Evolutionary conservation across 2,797 vertebrate species (phyloP), one percentile per base, ranked within the genome.

Genomic region (Lerista edwardsae): DNA sequence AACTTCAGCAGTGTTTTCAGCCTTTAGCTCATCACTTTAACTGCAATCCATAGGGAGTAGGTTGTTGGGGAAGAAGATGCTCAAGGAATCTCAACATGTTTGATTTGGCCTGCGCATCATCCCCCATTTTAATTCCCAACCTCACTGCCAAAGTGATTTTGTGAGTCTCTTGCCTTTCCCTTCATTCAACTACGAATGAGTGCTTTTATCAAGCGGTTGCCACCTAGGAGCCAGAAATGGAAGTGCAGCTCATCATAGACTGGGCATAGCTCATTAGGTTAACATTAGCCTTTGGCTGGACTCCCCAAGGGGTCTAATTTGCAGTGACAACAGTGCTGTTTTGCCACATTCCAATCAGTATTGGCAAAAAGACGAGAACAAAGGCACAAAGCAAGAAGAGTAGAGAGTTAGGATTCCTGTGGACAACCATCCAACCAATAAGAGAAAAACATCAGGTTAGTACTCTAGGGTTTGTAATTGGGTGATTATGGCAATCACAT

Each of bases 211-310:
- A 84, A 89, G n/a, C 1, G 69, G 55, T 82, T 90, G 80, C 75
- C 44, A 68, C 47, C 15, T 73, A 31, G 47, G 82, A 84, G 31
- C 62, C 9, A 47, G 51, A 83, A 88, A 47, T 17, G 41, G 75
- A 86, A 44, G 23, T 0, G 0, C 29, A 31, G 83, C 90, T 88
- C 86, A 71, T 81, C 84, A 41, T 86, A 83, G 84, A 72, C 75
- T 87, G 82, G 75, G 84, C 68, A 89, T 81, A 90, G 82, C 84
- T 94, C 89, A 68, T 91, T 92, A 92, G 81, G 79, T 88, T 82
- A 84, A 84, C 0, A 3, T 82, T 72, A 89, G 91, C 65, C 62
- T 85, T 87, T 3, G 0, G 72, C 87, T 90, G 78, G 84, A 75
- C 78, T 88, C 79, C 75, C 87, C 79, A 55, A 75, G 67, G 75